Evolutionary conservation across 2,113 vertebrate species (phyloP).

Genomic region (Ceyx melanurus): DNA sequence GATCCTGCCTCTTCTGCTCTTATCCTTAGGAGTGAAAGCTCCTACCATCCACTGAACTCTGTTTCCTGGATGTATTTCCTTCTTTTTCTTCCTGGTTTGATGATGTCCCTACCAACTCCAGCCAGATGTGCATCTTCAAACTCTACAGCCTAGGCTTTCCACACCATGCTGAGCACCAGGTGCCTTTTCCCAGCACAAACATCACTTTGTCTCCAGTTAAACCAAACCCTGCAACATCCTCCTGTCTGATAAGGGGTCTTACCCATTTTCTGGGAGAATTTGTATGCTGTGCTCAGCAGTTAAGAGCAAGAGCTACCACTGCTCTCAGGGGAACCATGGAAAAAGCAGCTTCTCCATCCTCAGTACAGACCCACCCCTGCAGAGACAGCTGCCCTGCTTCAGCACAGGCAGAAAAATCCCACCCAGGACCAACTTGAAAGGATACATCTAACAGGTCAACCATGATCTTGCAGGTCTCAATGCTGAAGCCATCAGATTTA

Average conservation of each 20-base stretch:
- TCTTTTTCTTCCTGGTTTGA: not conserved
- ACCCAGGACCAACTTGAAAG: conserved; percentile 13
- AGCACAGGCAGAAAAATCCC: not conserved
- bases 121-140: not conserved
- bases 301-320: not conserved
- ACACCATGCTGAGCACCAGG: not conserved
- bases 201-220: not conserved
- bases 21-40: not conserved
- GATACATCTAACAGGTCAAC: conserved; percentile 94
- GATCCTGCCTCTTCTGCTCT: not conserved
- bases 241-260: not conserved
- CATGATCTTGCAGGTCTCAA: conserved; percentile 88
- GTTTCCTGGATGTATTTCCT: not conserved
- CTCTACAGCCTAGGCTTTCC: not conserved
- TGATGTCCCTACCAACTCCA: not conserved
- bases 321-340: not conserved
- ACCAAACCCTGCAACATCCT: rapidly evolving
- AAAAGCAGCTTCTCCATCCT: not conserved
- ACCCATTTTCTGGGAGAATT: not conserved
- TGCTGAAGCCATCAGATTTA: conserved; percentile 90
- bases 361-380: not conserved
- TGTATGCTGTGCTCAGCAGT: rapidly evolving
- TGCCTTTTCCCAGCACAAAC: not conserved
- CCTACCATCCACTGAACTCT: not conserved
- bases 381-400: not conserved